These are phyloP conservation scores for Siniperca undulata DNA, from an alignment of 2,797 vertebrate species.

Conservation along the genomic window DNA sequence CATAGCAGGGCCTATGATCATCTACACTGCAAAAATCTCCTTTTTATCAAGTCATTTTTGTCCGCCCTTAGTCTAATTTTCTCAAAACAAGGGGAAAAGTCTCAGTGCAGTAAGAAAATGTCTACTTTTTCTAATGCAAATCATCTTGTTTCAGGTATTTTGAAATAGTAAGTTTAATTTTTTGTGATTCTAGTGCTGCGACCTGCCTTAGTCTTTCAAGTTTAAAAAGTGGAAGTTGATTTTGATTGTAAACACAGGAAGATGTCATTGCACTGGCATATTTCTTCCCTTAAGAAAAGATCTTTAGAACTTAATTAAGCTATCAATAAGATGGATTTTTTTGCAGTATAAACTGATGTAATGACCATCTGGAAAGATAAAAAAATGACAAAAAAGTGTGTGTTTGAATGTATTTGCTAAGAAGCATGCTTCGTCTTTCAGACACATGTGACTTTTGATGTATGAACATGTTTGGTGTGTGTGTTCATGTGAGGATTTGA, in stretches of 20 bases:
- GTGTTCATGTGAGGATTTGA: slow-evolving; percentile 16
- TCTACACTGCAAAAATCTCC: neutral
- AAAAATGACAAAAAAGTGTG: neutral
- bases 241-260: neutral
- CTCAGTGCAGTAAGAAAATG: neutral
- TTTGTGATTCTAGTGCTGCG: neutral
- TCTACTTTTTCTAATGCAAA: neutral
- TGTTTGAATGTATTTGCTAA: neutral
- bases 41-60: neutral
- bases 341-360: neutral
- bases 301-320: neutral
- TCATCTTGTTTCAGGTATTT: neutral
- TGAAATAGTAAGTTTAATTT: too few species aligned
- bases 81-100: neutral
- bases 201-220: neutral
- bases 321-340: neutral
- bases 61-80: neutral
- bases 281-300: neutral
- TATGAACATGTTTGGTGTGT: slow-evolving; percentile 5
- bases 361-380: neutral
- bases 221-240: neutral
- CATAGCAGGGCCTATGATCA: neutral
- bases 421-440: neutral
- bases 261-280: neutral
- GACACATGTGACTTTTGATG: neutral